A percentile compares a stretch with the other conserved stretches of the same genome.
Evolutionary conservation across 2,797 vertebrate species (phyloP).

Genomic region (Sciaenops ocellatus): DNA sequence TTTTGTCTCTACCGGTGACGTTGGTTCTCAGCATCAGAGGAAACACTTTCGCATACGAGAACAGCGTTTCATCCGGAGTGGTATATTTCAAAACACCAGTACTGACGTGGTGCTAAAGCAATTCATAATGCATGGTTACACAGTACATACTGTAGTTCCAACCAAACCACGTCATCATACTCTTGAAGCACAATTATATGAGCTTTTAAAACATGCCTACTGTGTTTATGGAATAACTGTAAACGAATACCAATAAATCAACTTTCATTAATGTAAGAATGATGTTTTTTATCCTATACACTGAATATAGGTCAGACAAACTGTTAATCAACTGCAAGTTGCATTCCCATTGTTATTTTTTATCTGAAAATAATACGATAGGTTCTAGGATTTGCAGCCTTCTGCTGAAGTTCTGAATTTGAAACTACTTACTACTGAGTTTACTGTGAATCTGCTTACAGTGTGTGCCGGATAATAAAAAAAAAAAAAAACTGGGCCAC

Average conservation of each 20-base stretch:
- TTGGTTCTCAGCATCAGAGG: conserved; percentile 49
- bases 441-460: conserved; percentile 19
- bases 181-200: neutral
- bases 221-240: neutral
- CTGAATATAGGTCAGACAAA: too few relatives aligned
- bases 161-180: conserved; percentile 25
- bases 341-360: neutral
- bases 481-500: conserved; percentile 22
- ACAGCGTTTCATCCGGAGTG: conserved; percentile 45
- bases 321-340: neutral
- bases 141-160: conserved; percentile 31
- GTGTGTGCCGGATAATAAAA: neutral
- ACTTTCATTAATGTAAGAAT: neutral
- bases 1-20: conserved; percentile 72
- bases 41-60: conserved; percentile 43
- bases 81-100: conserved; percentile 48
- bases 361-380: neutral
- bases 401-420: neutral
- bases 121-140: conserved; percentile 60
- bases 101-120: conserved; percentile 25
- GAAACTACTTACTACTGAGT: neutral
- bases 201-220: conserved; percentile 17
- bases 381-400: neutral
- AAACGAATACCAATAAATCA: neutral
- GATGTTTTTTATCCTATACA: too few relatives aligned